Percentiles rank a stretch among this genome's conserved stretches.
phyloP scores from a whole-genome alignment of 2,797 vertebrate species.

The Alectoris magna region DNA sequence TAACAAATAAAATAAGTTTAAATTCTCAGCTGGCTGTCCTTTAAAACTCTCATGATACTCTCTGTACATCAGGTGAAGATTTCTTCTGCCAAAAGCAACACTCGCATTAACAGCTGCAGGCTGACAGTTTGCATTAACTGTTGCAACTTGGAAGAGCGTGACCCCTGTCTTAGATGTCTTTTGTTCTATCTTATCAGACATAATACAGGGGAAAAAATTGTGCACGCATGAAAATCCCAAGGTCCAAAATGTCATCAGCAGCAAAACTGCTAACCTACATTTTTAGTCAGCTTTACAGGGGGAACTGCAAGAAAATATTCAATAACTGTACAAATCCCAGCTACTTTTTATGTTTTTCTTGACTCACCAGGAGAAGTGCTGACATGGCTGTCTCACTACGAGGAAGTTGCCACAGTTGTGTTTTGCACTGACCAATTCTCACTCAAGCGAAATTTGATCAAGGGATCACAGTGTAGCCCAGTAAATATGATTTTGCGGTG shows the following conservation, averaged over 20 bases:
- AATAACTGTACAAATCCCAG: not conserved
- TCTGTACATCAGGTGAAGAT: slow-evolving; percentile 42
- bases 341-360: not conserved
- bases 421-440: not conserved
- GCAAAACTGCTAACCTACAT: slow-evolving; percentile 35
- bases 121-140: slow-evolving; percentile 72
- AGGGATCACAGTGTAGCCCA: not conserved
- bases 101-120: slow-evolving; percentile 64
- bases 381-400: not conserved
- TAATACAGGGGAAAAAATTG: slow-evolving; percentile 33
- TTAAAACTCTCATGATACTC: slow-evolving; percentile 42
- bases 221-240: slow-evolving; percentile 61
- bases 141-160: slow-evolving; percentile 34
- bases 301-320: not conserved
- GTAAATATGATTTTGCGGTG: not conserved
- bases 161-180: slow-evolving; percentile 54
- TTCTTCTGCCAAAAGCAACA: slow-evolving; percentile 53
- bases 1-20: slow-evolving; percentile 34
- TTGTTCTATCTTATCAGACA: slow-evolving; percentile 67
- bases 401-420: not conserved
- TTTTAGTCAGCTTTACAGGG: slow-evolving; percentile 2
- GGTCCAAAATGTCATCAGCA: slow-evolving; percentile 45
- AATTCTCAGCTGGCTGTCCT: slow-evolving; percentile 41
- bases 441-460: not conserved
- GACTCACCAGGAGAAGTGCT: not conserved